Conservation (phyloP, 2,797 vertebrate genomes). For the Protonibea diacanthus region DNA sequence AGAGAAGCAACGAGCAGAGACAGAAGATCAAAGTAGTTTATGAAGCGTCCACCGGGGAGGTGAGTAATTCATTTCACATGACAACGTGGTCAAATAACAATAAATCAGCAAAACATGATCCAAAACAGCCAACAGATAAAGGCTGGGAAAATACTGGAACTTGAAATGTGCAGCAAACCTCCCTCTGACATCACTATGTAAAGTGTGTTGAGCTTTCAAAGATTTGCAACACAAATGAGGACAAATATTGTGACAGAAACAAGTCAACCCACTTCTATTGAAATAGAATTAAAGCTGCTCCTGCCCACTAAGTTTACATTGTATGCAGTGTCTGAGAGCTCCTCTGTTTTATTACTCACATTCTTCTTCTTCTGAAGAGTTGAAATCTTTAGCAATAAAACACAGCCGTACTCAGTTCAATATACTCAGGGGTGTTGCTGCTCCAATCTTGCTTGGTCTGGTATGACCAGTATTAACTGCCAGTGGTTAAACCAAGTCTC, state of each 20-base stretch:
- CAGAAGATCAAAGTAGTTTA: slow-evolving; percentile 93
- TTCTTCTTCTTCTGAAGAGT: background rate
- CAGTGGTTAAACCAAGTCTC: background rate
- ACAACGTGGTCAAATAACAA: background rate
- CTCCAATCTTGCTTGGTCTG: background rate
- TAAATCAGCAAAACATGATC: background rate
- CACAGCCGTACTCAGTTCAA: too few relatives aligned
- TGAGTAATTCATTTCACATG: slow-evolving; percentile 56
- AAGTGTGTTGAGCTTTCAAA: background rate
- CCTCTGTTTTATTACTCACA: background rate
- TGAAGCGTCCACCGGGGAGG: slow-evolving; percentile 86
- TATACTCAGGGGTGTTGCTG: background rate
- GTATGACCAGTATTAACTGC: background rate
- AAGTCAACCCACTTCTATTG: background rate
- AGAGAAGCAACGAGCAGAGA: slow-evolving; percentile 90
- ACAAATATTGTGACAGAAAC: background rate
- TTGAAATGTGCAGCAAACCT: background rate
- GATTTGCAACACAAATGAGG: slow-evolving; percentile 30
- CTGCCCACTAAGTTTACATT: background rate
- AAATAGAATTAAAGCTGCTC: background rate
- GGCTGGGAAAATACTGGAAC: background rate
- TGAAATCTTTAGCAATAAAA: background rate
- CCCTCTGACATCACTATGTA: background rate
- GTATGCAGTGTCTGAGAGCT: background rate
- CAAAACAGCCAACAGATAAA: background rate